A percentile compares a stretch with the other conserved stretches of the same genome.
Evolutionary conservation across 2,888 invertebrate species (phyloP).

Genomic region (Drosophila antonietae): DNA sequence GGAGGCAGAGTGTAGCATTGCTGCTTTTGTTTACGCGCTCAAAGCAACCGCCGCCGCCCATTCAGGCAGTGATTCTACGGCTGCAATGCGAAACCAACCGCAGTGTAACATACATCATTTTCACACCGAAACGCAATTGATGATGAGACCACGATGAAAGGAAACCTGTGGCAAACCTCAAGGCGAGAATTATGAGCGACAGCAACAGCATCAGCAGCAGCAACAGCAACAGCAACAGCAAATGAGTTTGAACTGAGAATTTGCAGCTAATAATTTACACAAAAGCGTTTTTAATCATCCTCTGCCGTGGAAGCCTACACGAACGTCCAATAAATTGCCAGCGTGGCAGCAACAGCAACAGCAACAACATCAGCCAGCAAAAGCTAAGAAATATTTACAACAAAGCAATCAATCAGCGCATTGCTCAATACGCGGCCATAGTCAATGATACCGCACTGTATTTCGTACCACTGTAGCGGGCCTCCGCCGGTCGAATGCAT

Average conservation of each 20-base stretch:
- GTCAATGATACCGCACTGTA: constrained; percentile 62
- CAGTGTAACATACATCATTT: constrained; percentile 79
- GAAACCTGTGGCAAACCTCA: constrained; percentile 76
- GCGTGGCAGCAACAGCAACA: constrained; percentile 59
- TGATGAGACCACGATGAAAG: constrained; percentile 60
- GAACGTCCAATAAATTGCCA: constrained; percentile 63
- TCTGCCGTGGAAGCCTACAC: constrained; percentile 44
- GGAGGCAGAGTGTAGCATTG: not conserved
- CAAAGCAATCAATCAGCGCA: constrained; percentile 79
- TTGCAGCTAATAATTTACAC: constrained; percentile 81
- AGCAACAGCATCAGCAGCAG: constrained; percentile 47
- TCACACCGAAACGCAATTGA: constrained; percentile 75
- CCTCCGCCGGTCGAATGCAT: constrained; percentile 36
- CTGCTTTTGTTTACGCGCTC: constrained; percentile 57
- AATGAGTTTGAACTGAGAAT: constrained; percentile 73
- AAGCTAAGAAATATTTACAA: constrained; percentile 62
- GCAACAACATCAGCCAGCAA: constrained; percentile 37
- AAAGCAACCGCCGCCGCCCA: constrained; percentile 67
- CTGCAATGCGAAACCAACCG: constrained; percentile 73
- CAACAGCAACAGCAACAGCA: constrained; percentile 47
- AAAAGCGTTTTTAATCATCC: constrained; percentile 80
- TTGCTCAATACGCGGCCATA: constrained; percentile 63
- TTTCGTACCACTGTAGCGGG: constrained; percentile 53
- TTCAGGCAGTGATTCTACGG: constrained; percentile 13
- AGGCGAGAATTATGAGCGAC: constrained; percentile 78